Conservation (phyloP, 2,888 invertebrate genomes). For the Eledona agricola region DNA sequence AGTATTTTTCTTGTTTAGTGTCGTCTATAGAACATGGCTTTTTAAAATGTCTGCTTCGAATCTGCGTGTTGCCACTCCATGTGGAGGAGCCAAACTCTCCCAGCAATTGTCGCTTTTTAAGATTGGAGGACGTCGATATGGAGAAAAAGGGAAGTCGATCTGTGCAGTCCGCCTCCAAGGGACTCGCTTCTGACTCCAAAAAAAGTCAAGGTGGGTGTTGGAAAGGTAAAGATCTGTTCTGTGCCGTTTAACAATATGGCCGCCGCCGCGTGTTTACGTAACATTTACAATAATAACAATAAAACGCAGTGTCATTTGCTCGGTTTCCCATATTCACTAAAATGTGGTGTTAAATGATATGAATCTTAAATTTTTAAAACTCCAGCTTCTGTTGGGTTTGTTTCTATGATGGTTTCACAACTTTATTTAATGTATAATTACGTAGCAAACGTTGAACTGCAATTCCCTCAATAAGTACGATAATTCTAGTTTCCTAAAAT, state of each 20-base stretch:
- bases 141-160: slow-evolving; percentile 80
- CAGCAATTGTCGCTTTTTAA: slow-evolving; percentile 55
- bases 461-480: no score
- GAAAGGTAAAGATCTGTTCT: slow-evolving; percentile 22
- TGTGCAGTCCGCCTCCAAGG: slow-evolving; percentile 75
- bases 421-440: no score
- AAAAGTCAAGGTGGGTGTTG: slow-evolving; percentile 72
- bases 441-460: no score
- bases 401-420: no score
- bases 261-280: slow-evolving; percentile 23
- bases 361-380: no score
- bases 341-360: no score
- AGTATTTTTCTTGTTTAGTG: slow-evolving; percentile 66
- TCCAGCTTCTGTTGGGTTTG: no score
- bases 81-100: slow-evolving; percentile 74
- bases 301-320: no score
- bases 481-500: no score
- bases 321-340: no score
- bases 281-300: no score
- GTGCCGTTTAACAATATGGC: slow-evolving; percentile 37
- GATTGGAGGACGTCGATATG: slow-evolving; percentile 67
- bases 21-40: slow-evolving; percentile 78
- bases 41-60: slow-evolving; percentile 82
- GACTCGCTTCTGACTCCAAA: slow-evolving; percentile 75
- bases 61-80: slow-evolving; percentile 74